Evolutionary conservation across 2,113 vertebrate genomes (phyloP).

Genomic region (Spea bombifrons): DNA sequence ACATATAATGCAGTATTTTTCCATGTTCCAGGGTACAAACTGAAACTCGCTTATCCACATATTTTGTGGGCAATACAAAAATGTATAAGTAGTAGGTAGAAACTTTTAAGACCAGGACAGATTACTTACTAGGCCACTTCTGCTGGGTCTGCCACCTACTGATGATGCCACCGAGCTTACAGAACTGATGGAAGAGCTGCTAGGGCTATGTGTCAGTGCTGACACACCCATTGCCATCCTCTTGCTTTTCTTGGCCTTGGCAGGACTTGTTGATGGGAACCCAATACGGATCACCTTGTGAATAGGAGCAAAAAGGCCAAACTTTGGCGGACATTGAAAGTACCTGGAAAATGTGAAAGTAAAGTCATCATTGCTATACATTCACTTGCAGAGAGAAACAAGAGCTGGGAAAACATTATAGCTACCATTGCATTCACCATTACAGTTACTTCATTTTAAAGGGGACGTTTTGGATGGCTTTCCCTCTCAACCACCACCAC

Average conservation of each 20-base stretch:
- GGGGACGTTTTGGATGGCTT: too few species aligned
- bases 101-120: background rate
- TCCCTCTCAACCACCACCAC: too few species aligned
- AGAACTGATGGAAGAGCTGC: constrained; percentile 97
- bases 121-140: constrained; percentile 86
- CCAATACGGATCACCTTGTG: constrained; percentile 98
- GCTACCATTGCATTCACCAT: background rate
- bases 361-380: too few species aligned
- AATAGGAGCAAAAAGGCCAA: constrained; percentile 94
- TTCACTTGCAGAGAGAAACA: too few species aligned
- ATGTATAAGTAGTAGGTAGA: background rate
- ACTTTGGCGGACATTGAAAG: constrained; percentile 95
- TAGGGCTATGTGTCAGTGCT: constrained; percentile 93
- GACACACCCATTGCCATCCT: constrained; percentile 96
- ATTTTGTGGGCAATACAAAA: background rate
- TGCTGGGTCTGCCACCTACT: constrained; percentile 91
- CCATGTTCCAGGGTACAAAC: too few species aligned
- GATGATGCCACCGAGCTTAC: constrained; percentile 98
- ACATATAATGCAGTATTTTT: too few species aligned
- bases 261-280: constrained; percentile 94
- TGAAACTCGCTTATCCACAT: background rate
- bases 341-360: constrained; percentile 68
- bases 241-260: constrained; percentile 97
- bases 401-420: too few species aligned
- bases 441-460: background rate